Conservation (phyloP, 2,113 vertebrate species). For the Phyllostomus discolor region DNA sequence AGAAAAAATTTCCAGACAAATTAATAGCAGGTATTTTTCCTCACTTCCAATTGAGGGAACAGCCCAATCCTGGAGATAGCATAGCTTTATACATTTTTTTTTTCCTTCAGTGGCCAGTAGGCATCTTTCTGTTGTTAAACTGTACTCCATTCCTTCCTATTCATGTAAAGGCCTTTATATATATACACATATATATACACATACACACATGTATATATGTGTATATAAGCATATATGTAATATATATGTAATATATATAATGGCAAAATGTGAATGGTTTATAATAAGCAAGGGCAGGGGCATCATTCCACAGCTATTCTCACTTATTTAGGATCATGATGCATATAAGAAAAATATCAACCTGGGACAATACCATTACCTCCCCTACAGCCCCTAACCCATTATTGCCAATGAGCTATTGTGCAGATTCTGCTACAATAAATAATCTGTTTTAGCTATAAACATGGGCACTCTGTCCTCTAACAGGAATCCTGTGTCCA, state of each 20-base stretch:
- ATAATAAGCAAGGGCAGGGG: neutral
- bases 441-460: neutral
- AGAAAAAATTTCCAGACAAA: neutral
- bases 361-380: neutral
- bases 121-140: neutral
- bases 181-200: no score
- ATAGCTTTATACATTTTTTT: neutral
- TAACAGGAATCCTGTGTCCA: neutral
- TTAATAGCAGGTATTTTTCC: neutral
- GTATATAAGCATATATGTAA: no score
- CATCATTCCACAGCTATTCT: neutral
- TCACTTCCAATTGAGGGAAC: neutral
- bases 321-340: neutral
- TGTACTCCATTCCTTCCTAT: slow-evolving; percentile 31
- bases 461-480: neutral
- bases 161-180: neutral
- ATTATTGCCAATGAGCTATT: neutral
- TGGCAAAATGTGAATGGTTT: neutral
- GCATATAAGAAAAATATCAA: neutral
- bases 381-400: neutral
- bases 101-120: neutral
- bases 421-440: neutral
- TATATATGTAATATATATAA: no score
- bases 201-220: no score
- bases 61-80: neutral